Evolutionary conservation across 2,113 vertebrate species (phyloP).

Genomic region (Mastomys coucha): DNA sequence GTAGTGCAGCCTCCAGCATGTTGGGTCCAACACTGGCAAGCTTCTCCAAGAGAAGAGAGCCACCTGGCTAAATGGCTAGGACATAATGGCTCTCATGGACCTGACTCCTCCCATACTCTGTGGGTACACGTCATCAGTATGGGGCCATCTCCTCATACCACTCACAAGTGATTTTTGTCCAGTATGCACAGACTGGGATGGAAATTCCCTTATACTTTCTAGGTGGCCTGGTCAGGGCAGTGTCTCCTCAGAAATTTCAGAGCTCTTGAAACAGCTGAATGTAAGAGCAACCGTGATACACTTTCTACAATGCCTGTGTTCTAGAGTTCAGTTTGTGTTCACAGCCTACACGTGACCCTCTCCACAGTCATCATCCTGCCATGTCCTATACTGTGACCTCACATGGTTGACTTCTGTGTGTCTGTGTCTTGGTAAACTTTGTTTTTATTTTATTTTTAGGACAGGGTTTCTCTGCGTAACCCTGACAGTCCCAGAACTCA

Average conservation of each 20-base stretch:
- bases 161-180: no score
- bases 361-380: not conserved
- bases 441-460: not conserved
- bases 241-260: not conserved
- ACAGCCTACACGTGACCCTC: not conserved
- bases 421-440: not conserved
- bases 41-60: not conserved
- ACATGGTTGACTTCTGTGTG: fast-evolving
- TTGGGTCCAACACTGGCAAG: no score
- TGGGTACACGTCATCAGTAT: not conserved
- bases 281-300: not conserved
- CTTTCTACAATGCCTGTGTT: not conserved
- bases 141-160: not conserved
- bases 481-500: not conserved
- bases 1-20: not conserved
- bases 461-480: not conserved
- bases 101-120: not conserved
- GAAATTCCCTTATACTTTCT: not conserved
- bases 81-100: not conserved
- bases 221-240: not conserved
- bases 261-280: not conserved
- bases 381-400: not conserved
- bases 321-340: not conserved
- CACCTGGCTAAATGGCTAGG: not conserved
- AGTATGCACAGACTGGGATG: not conserved